phyloP scores from a whole-genome alignment of 2,888 invertebrate genomes.

The Andrena dorsata region DNA sequence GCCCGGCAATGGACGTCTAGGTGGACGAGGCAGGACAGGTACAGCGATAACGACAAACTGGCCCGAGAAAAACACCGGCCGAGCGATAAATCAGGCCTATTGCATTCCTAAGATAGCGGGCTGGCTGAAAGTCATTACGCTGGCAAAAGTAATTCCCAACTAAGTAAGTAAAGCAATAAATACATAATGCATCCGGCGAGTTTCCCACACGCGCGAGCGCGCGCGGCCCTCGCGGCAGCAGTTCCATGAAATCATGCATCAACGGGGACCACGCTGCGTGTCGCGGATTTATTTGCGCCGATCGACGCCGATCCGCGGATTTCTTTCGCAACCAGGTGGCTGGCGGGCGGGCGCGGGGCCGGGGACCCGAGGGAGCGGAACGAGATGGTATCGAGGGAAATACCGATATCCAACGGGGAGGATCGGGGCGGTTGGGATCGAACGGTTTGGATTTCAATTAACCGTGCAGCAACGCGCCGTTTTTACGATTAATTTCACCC shows the following conservation, averaged over 20 bases:
- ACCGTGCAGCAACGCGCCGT: neutral
- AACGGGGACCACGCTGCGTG: constrained; percentile 63
- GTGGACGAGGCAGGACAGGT: constrained; percentile 52
- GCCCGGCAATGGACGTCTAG: constrained; percentile 28
- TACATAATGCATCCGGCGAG: constrained; percentile 83
- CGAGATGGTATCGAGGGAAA: constrained; percentile 3
- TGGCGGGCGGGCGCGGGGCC: no score
- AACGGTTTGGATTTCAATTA: constrained; percentile 18
- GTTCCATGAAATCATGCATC: constrained; percentile 83
- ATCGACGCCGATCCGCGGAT: constrained; percentile 61
- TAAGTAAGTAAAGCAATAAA: constrained; percentile 83
- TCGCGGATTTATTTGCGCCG: constrained; percentile 77
- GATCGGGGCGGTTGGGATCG: neutral
- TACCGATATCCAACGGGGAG: neutral
- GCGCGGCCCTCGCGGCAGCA: constrained; percentile 46
- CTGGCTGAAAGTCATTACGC: constrained; percentile 80
- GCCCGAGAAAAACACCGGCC: constrained; percentile 69
- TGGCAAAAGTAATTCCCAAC: constrained; percentile 82
- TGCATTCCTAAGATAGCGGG: constrained; percentile 77
- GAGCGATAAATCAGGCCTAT: constrained; percentile 76
- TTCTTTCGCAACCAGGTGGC: constrained; percentile 37
- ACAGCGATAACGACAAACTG: constrained; percentile 71
- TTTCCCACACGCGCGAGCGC: constrained; percentile 77
- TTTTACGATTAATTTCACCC: neutral
- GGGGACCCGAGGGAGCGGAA: neutral